Percentiles rank a stretch among this genome's conserved stretches.
Evolutionary conservation across 2,113 vertebrate species (phyloP).

Genomic region (Martes martes): DNA sequence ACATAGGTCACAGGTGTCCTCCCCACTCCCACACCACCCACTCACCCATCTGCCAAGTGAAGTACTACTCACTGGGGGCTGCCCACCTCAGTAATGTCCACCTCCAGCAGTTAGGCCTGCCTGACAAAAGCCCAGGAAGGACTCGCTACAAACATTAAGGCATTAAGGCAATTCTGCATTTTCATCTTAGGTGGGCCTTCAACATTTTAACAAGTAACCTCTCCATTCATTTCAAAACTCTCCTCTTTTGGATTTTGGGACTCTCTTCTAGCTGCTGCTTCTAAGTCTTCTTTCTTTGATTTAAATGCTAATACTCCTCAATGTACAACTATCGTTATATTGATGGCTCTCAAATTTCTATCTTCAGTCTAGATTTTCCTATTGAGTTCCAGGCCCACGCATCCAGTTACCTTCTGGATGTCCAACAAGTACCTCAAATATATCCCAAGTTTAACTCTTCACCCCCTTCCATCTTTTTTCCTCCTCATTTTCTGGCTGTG

Average conservation of each 20-base stretch:
- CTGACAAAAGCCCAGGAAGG: neutral
- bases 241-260: neutral
- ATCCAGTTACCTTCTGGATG: neutral
- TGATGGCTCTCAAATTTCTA: neutral
- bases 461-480: neutral
- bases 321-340: neutral
- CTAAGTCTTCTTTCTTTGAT: neutral
- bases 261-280: neutral
- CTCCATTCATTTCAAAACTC: neutral
- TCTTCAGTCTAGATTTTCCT: neutral
- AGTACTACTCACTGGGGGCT: neutral
- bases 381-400: neutral
- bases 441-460: neutral
- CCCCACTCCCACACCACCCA: neutral
- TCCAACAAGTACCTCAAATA: neutral
- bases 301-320: neutral
- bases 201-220: neutral
- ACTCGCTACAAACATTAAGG: neutral
- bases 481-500: neutral
- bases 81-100: neutral
- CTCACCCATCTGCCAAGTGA: neutral
- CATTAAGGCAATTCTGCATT: neutral
- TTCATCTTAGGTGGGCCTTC: neutral
- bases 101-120: neutral
- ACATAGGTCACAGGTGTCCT: neutral